Percentiles rank a stretch among this genome's conserved stretches.
Conservation (phyloP, 2,888 invertebrate genomes). For the Troides oblongomaculatus region DNA sequence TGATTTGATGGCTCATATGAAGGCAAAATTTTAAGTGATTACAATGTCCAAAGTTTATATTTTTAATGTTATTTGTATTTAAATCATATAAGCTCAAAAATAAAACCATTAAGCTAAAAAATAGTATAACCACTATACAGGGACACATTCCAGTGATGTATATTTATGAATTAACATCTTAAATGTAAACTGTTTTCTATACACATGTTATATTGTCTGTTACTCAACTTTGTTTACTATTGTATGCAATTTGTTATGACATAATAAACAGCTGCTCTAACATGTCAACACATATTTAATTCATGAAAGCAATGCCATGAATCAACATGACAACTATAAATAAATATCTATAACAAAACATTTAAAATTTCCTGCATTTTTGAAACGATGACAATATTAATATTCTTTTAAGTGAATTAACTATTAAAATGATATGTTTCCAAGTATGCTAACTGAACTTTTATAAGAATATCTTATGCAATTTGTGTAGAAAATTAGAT, state of each 20-base stretch:
- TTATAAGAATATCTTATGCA: too few relatives aligned
- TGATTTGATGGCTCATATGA: conserved; percentile 48
- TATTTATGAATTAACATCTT: conserved; percentile 26
- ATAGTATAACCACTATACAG: conserved; percentile 2
- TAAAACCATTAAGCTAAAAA: background rate
- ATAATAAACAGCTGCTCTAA: conserved; percentile 60
- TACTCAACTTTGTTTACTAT: conserved; percentile 71
- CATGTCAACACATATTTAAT: conserved; percentile 47
- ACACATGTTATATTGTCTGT: conserved; percentile 43
- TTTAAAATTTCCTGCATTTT: conserved; percentile 5
- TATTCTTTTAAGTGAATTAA: too few relatives aligned
- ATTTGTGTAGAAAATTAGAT: too few relatives aligned
- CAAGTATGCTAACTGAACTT: too few relatives aligned
- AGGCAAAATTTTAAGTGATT: conserved; percentile 33
- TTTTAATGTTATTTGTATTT: too few relatives aligned
- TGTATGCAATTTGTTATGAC: conserved; percentile 63
- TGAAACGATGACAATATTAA: too few relatives aligned
- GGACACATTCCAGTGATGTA: conserved; percentile 17
- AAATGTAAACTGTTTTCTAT: conserved; percentile 32
- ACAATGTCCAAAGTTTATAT: conserved; percentile 2
- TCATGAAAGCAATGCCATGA: conserved; percentile 27
- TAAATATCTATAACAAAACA: conserved; percentile 17
- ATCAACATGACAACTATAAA: conserved; percentile 24
- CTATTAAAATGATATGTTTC: too few relatives aligned
- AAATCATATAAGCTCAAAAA: too few relatives aligned